Evolutionary conservation across 1,140 invertebrate species (phyloP).

Genomic region (Andricus grossulariae): DNA sequence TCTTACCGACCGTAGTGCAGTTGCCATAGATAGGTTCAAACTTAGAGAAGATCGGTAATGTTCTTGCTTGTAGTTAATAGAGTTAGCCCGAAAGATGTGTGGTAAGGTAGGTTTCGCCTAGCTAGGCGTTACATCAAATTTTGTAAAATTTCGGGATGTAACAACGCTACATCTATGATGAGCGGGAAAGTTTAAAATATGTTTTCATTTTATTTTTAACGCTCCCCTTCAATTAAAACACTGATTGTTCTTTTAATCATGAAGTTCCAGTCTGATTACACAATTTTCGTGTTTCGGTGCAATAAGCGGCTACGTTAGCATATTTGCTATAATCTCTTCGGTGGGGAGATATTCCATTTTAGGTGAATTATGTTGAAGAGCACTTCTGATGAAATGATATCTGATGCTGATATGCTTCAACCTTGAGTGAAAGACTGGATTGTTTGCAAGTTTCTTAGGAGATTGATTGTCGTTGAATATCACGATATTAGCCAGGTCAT

Average conservation of each 20-base stretch:
- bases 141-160: too few species aligned
- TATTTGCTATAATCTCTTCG: not conserved
- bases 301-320: not conserved
- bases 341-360: not conserved
- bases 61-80: too few species aligned
- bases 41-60: too few species aligned
- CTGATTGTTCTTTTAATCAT: not conserved
- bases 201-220: too few species aligned
- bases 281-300: not conserved
- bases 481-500: not conserved
- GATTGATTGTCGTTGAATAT: not conserved
- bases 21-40: too few species aligned
- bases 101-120: too few species aligned
- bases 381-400: not conserved
- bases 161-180: too few species aligned
- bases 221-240: not conserved
- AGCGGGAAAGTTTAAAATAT: too few species aligned
- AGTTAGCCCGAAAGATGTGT: too few species aligned
- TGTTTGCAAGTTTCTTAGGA: too few species aligned
- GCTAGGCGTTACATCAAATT: too few species aligned
- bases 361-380: not conserved
- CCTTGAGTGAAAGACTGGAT: not conserved
- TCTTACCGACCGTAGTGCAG: too few species aligned
- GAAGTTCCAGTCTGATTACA: not conserved
- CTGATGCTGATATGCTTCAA: not conserved